Conservation (phyloP, 2,888 invertebrate genomes). For the Drosophila siamana region DNA sequence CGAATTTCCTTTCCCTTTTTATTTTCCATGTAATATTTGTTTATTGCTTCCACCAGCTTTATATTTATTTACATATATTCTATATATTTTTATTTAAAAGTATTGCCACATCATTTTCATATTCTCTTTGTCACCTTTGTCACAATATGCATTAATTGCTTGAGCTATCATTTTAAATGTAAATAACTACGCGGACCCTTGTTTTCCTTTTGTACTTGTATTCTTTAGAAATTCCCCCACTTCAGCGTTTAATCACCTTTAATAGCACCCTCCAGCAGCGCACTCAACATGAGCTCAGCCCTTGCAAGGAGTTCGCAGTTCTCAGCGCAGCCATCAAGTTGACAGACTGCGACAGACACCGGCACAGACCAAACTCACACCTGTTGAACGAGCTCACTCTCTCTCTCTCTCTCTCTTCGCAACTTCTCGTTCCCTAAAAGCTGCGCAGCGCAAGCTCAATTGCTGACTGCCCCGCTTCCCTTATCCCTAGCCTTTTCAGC, state of each 20-base stretch:
- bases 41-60: too few relatives aligned
- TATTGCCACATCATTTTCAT: too few relatives aligned
- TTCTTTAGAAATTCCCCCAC: neutral
- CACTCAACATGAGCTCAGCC: constrained; percentile 1
- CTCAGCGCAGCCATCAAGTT: neutral
- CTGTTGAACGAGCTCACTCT: constrained; percentile 32
- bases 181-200: neutral
- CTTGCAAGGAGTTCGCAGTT: constrained; percentile 1
- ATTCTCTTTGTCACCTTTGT: neutral
- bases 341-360: constrained; percentile 1
- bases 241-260: neutral
- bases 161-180: neutral
- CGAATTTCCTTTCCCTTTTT: too few relatives aligned
- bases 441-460: constrained; percentile 19
- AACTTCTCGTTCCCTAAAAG: neutral
- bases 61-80: too few relatives aligned
- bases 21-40: too few relatives aligned
- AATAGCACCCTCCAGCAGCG: neutral
- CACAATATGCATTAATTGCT: neutral
- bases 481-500: neutral
- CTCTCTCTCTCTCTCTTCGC: neutral
- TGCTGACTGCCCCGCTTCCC: neutral
- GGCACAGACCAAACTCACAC: constrained; percentile 26
- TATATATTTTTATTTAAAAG: too few relatives aligned
- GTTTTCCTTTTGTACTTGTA: neutral